A percentile compares a stretch with the other conserved stretches of the same genome.
phyloP scores from a whole-genome alignment of 2,113 vertebrate species.

The Aspidoscelis tigris region DNA sequence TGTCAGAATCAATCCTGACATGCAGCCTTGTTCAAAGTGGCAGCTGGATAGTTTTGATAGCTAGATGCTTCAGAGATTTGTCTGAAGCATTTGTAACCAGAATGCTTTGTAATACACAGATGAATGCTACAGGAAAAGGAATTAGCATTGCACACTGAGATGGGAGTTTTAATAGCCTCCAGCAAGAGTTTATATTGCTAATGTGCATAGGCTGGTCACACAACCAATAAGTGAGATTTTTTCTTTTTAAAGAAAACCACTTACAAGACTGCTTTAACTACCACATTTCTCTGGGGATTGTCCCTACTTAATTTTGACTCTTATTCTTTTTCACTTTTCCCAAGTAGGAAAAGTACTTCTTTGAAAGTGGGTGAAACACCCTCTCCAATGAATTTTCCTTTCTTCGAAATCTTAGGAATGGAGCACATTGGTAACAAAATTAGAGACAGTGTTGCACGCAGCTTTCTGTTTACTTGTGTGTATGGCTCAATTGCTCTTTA shows the following conservation, averaged over 20 bases:
- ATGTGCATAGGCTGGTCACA: background rate
- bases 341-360: background rate
- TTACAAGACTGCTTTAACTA: slow-evolving; percentile 1
- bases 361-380: background rate
- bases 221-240: background rate
- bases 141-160: background rate
- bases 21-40: slow-evolving; percentile 1
- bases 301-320: slow-evolving; percentile 10
- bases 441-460: background rate
- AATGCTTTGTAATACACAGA: slow-evolving; percentile 3
- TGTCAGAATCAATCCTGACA: background rate
- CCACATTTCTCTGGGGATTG: background rate
- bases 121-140: background rate
- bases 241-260: background rate
- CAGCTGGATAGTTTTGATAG: slow-evolving; percentile 10
- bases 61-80: slow-evolving; percentile 18
- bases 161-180: slow-evolving; percentile 32
- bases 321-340: background rate
- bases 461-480: background rate
- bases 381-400: background rate
- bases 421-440: background rate
- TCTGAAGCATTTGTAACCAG: slow-evolving; percentile 10
- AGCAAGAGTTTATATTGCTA: slow-evolving; percentile 23
- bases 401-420: background rate
- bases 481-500: background rate